Conservation (phyloP, 2,797 vertebrate species). For the Anguilla megastoma region DNA sequence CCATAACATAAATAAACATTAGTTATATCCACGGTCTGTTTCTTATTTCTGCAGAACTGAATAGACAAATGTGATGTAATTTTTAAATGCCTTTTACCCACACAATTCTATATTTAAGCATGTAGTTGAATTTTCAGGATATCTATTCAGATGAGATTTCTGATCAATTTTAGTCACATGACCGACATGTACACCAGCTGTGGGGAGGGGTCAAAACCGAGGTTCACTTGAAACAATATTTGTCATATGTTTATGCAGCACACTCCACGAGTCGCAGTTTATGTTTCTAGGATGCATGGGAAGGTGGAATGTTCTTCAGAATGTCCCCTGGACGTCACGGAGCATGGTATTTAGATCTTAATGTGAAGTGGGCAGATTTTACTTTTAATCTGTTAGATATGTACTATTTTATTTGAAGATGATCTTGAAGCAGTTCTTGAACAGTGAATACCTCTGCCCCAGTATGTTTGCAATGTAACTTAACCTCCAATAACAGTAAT, state of each 20-base stretch:
- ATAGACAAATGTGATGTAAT: neutral
- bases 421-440: neutral
- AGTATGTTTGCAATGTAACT: neutral
- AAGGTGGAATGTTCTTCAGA: neutral
- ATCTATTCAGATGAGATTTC: neutral
- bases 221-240: neutral
- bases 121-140: neutral
- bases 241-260: neutral
- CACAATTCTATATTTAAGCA: neutral
- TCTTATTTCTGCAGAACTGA: neutral
- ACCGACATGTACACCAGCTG: neutral
- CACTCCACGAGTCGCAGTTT: neutral
- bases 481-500: neutral
- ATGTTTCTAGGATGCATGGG: neutral
- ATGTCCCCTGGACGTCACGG: neutral
- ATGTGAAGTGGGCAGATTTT: neutral
- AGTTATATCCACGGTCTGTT: constrained; percentile 70
- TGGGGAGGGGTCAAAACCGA: neutral
- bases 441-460: neutral
- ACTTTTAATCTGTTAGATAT: constrained; percentile 1
- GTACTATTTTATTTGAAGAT: neutral
- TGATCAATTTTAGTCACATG: neutral
- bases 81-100: neutral
- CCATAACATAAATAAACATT: constrained; percentile 91
- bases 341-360: neutral